A percentile compares a stretch with the other conserved stretches of the same genome.
Conservation (phyloP, 2,797 vertebrate species). For the Semaprochilodus insignis region DNA sequence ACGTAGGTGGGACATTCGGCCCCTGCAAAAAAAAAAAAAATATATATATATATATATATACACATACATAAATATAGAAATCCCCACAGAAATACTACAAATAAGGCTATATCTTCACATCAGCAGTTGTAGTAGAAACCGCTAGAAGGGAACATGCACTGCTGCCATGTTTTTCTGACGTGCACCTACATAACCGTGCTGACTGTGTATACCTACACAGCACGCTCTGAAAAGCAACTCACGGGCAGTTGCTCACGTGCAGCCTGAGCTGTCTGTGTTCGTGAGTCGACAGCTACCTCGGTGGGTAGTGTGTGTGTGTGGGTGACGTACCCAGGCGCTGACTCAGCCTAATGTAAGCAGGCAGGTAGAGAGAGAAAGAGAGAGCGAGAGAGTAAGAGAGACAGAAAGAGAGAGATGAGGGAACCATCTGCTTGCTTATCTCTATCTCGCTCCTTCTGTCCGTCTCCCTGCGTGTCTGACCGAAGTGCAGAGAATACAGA, state of each 20-base stretch:
- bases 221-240: conserved; percentile 5
- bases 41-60: no score
- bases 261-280: not conserved
- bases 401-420: conserved; percentile 37
- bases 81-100: not conserved
- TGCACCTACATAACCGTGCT: not conserved
- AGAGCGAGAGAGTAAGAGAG: conserved; percentile 39
- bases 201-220: conserved; percentile 9
- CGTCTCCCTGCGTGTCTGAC: conserved; percentile 4
- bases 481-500: conserved; percentile 38
- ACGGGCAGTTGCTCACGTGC: not conserved
- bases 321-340: conserved; percentile 31
- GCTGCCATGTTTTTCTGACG: not conserved
- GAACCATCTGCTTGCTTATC: conserved; percentile 35
- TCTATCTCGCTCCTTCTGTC: conserved; percentile 16
- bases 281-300: not conserved
- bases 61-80: not conserved
- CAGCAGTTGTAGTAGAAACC: not conserved
- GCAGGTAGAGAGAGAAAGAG: conserved; percentile 36
- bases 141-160: not conserved
- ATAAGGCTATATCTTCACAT: not conserved
- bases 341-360: conserved; percentile 54
- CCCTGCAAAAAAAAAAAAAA: no score
- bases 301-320: not conserved
- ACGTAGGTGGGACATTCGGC: not conserved